phyloP scores from a whole-genome alignment of 2,888 invertebrate species.

The Chymomyza procnemis region DNA sequence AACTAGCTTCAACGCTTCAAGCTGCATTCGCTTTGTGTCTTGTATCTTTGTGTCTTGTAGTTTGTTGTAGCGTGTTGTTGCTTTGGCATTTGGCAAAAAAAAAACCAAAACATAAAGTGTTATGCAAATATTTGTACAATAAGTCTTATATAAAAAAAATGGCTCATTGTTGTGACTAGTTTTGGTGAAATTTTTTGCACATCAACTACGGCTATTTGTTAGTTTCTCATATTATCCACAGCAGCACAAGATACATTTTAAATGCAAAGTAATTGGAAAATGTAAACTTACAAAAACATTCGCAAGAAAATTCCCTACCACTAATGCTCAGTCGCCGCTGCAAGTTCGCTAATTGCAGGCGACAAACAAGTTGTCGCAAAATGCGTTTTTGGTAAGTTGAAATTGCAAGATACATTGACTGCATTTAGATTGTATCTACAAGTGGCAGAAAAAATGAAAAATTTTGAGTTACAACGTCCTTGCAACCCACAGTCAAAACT shows the following conservation, averaged over 20 bases:
- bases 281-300: background rate
- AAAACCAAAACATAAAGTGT: constrained; percentile 65
- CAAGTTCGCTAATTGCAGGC: constrained; percentile 56
- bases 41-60: constrained; percentile 7
- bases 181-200: background rate
- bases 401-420: constrained; percentile 1
- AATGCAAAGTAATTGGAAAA: background rate
- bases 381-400: constrained; percentile 15
- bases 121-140: constrained; percentile 62
- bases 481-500: constrained; percentile 47
- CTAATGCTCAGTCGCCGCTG: background rate
- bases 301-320: background rate
- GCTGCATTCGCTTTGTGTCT: constrained; percentile 16
- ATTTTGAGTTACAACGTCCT: constrained; percentile 47
- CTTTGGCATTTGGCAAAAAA: constrained; percentile 57
- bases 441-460: background rate
- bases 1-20: background rate
- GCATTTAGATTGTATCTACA: constrained; percentile 52
- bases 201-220: background rate
- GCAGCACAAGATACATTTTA: background rate
- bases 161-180: background rate
- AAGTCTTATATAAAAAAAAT: background rate
- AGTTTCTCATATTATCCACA: background rate
- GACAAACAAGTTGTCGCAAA: constrained; percentile 34
- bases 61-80: constrained; percentile 17